These are phyloP conservation scores for Taurulus bubalis DNA, from an alignment of 2,113 vertebrate genomes.

Conservation along the genomic window DNA sequence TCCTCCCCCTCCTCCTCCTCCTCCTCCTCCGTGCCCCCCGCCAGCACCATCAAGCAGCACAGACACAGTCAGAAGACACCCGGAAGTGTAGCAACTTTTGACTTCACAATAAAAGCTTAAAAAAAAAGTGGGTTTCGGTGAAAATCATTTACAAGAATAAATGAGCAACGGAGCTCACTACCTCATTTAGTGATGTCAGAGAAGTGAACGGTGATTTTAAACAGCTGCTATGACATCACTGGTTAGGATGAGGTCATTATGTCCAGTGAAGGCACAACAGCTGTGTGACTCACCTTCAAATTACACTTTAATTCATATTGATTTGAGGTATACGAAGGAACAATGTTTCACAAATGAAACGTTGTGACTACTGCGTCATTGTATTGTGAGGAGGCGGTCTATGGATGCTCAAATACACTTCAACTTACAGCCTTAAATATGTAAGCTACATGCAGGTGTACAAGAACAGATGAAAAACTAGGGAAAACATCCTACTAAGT, in stretches of 20 bases:
- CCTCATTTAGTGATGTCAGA: constrained; percentile 3
- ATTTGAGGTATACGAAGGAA: background rate
- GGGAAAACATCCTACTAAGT: background rate
- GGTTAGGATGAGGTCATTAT: constrained; percentile 41
- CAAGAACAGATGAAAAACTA: background rate
- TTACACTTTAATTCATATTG: no score
- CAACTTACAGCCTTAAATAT: background rate
- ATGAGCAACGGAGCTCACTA: background rate
- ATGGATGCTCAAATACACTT: background rate
- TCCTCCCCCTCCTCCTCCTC: constrained; percentile 33
- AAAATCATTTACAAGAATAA: background rate
- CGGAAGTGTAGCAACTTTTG: background rate
- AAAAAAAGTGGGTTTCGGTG: no score
- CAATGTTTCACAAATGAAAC: background rate
- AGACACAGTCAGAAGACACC: background rate
- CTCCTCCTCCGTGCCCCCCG: background rate
- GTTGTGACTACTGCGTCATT: background rate
- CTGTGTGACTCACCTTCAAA: constrained; percentile 31
- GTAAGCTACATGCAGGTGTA: background rate
- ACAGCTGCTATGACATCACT: constrained; percentile 38
- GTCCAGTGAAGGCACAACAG: background rate
- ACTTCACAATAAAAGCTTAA: constrained; percentile 64
- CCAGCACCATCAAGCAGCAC: constrained; percentile 25
- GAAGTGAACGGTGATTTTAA: background rate
- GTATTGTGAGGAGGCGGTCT: background rate